phyloP scores from a whole-genome alignment of 2,113 vertebrate genomes.

The Montifringilla adamsi region DNA sequence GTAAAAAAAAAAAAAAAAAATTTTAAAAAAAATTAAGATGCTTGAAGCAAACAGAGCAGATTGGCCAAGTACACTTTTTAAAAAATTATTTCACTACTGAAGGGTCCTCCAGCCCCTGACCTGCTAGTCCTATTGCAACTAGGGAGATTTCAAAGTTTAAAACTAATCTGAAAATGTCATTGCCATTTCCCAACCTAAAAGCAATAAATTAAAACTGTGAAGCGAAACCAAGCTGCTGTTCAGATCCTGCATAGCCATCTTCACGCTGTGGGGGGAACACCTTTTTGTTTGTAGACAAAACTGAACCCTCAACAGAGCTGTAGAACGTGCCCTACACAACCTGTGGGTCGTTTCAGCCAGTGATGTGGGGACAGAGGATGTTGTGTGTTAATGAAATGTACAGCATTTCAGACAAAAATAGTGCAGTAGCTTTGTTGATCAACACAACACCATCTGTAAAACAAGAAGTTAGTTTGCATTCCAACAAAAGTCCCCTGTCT shows the following conservation, averaged over 20 bases:
- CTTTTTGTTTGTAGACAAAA: neutral
- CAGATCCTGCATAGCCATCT: conserved; percentile 36
- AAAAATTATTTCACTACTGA: neutral
- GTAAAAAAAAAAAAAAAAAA: neutral
- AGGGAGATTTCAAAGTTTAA: neutral
- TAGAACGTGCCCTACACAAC: rapidly evolving
- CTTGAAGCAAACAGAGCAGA: conserved; percentile 54
- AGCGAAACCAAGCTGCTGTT: conserved; percentile 9
- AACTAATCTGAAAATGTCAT: neutral
- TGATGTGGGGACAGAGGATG: neutral
- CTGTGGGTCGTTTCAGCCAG: neutral
- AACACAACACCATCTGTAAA: neutral
- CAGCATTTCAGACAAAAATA: conserved; percentile 23
- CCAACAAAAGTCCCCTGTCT: neutral
- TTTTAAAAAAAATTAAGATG: conserved; percentile 23
- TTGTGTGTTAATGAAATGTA: neutral
- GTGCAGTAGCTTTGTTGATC: neutral
- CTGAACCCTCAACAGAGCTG: neutral
- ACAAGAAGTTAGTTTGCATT: neutral
- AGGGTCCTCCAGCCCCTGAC: conserved; percentile 32
- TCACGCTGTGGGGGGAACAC: neutral
- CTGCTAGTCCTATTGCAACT: conserved; percentile 25
- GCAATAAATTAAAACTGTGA: conserved; percentile 62
- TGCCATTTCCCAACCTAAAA: conserved; percentile 68
- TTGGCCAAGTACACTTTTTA: conserved; percentile 15